phyloP scores from a whole-genome alignment of 92 coral and sea anemone species.

The Palythoa caribaeorum region DNA sequence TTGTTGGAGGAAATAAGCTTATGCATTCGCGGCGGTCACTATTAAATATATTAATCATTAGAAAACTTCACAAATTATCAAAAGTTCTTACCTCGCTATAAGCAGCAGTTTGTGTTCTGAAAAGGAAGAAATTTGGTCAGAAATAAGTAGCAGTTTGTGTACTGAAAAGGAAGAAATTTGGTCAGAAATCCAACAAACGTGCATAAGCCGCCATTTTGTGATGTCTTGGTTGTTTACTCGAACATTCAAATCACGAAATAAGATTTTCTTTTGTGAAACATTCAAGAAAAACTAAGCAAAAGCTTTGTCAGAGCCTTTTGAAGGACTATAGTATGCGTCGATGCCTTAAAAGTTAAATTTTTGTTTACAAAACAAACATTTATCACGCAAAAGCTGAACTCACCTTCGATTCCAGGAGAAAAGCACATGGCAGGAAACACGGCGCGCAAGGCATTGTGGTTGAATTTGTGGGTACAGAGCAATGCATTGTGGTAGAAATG shows the following conservation, averaged over 20 bases:
- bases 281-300: conserved; percentile 39
- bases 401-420: conserved; percentile 9
- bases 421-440: conserved; percentile 24
- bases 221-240: conserved; percentile 53
- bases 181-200: conserved; percentile 60
- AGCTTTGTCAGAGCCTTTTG: conserved; percentile 50
- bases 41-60: conserved; percentile 36
- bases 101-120: conserved; percentile 55
- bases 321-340: conserved; percentile 44
- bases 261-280: conserved; percentile 54
- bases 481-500: conserved; percentile 22
- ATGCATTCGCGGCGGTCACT: conserved; percentile 45
- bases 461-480: conserved; percentile 13
- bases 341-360: conserved; percentile 46
- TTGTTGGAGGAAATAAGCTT: conserved; percentile 39
- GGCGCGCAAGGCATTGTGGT: conserved; percentile 56
- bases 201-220: conserved; percentile 57
- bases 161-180: conserved; percentile 36
- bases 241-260: conserved; percentile 55
- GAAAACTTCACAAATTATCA: conserved; percentile 47
- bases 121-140: conserved; percentile 35
- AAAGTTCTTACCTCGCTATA: conserved; percentile 50
- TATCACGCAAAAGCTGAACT: conserved; percentile 33
- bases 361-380: conserved; percentile 44
- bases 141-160: conserved; percentile 56